These are phyloP conservation scores for Drosophila sp. DNA, from an alignment of 1,140 invertebrate genomes.

Conservation along the genomic window DNA sequence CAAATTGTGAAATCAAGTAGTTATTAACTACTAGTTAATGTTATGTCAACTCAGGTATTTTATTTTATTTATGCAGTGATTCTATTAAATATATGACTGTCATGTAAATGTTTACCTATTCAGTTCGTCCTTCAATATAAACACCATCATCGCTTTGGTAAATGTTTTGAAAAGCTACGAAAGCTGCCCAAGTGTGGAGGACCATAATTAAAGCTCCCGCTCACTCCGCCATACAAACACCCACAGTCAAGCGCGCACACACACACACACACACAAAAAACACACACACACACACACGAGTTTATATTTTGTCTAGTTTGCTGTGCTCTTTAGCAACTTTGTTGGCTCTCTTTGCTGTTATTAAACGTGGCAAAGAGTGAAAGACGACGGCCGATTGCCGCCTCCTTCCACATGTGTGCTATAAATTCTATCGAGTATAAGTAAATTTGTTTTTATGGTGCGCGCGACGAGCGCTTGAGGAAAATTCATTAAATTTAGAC, in stretches of 20 bases:
- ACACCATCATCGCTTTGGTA: background rate
- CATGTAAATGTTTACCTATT: background rate
- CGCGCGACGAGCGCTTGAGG: slow-evolving; percentile 19
- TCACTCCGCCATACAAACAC: slow-evolving; percentile 32
- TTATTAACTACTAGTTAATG: too few species aligned
- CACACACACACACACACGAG: slow-evolving; percentile 7
- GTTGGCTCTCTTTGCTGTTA: slow-evolving; percentile 61
- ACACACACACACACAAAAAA: slow-evolving; percentile 10
- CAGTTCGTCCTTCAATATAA: slow-evolving; percentile 14
- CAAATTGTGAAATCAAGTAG: too few species aligned
- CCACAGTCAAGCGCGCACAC: slow-evolving; percentile 6
- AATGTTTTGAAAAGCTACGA: slow-evolving; percentile 6
- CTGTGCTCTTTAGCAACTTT: slow-evolving; percentile 50
- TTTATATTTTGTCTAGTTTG: background rate
- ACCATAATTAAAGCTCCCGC: slow-evolving; percentile 46
- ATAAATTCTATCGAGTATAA: slow-evolving; percentile 39
- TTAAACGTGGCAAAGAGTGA: slow-evolving; percentile 30
- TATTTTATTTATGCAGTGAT: too few species aligned
- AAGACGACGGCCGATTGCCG: background rate
- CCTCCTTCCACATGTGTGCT: slow-evolving; percentile 42
- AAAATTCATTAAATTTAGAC: slow-evolving; percentile 76
- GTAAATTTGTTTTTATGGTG: slow-evolving; percentile 28
- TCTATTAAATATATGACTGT: too few species aligned
- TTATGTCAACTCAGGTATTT: too few species aligned
- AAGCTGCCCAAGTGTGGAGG: slow-evolving; percentile 47